Conservation (phyloP, 30 jellyfish, hydroid and myxozoan species). For the Chrysaora quinquecirrha region DNA sequence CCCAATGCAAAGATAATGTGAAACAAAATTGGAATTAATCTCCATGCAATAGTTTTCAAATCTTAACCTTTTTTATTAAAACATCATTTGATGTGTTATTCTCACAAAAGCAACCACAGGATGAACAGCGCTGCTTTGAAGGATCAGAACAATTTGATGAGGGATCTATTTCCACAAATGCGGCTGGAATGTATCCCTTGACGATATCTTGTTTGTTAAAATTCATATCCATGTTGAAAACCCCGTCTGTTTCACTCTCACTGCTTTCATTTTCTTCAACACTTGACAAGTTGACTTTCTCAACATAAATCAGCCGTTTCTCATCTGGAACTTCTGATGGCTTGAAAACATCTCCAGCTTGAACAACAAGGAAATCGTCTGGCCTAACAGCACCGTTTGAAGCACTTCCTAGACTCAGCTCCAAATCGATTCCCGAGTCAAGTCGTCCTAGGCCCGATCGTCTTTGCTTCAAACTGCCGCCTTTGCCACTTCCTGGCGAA, state of each 20-base stretch:
- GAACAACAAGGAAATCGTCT: slow-evolving; percentile 44
- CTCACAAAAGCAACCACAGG: slow-evolving; percentile 25
- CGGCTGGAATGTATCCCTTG: slow-evolving; percentile 68
- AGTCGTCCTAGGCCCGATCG: slow-evolving; percentile 35
- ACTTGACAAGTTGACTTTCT: slow-evolving; percentile 15
- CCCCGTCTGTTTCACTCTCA: slow-evolving; percentile 22
- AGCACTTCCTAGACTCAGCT: slow-evolving; percentile 41
- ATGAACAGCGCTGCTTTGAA: neutral
- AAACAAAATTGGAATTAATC: no score
- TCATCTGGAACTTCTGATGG: slow-evolving; percentile 45
- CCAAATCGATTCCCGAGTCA: slow-evolving; percentile 69
- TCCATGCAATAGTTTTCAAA: no score
- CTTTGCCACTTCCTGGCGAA: neutral
- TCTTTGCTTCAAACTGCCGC: neutral
- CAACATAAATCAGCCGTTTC: slow-evolving; percentile 64
- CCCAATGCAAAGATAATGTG: no score
- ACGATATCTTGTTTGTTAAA: slow-evolving; percentile 1
- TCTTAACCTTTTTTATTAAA: slow-evolving; percentile 20
- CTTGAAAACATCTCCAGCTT: slow-evolving; percentile 60
- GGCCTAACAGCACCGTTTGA: slow-evolving; percentile 3
- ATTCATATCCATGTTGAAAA: slow-evolving; percentile 38
- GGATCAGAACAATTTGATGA: neutral
- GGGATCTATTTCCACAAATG: slow-evolving; percentile 21
- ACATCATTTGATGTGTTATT: neutral
- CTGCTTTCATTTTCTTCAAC: slow-evolving; percentile 7